These are phyloP conservation scores for Acanthoscelides obtectus DNA, from an alignment of 2,888 invertebrate species.

Conservation along the genomic window DNA sequence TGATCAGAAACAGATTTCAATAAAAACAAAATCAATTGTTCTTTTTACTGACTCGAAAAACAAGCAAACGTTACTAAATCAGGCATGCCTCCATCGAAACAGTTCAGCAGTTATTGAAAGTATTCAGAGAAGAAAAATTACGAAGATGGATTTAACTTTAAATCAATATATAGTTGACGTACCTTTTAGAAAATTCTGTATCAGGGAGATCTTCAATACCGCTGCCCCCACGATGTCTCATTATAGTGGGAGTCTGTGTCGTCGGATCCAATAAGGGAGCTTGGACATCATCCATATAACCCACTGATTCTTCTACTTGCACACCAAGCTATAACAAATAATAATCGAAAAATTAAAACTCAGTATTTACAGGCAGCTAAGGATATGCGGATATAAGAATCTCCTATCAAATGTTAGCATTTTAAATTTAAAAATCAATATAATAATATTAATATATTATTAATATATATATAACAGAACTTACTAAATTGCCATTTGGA, in stretches of 20 bases:
- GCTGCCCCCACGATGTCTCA: slow-evolving; percentile 39
- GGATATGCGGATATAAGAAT: no score
- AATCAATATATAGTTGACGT: neutral
- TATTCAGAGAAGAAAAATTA: neutral
- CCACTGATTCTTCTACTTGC: slow-evolving; percentile 2
- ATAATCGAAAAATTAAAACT: neutral
- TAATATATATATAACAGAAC: slow-evolving; percentile 27
- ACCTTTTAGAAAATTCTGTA: slow-evolving; percentile 37
- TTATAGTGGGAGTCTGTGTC: slow-evolving; percentile 31
- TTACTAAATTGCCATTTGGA: slow-evolving; percentile 52
- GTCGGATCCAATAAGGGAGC: slow-evolving; percentile 44
- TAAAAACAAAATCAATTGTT: no score
- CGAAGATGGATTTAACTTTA: neutral
- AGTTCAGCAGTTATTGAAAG: no score
- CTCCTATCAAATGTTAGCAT: no score
- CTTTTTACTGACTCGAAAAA: no score
- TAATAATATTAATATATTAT: no score
- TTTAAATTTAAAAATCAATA: no score
- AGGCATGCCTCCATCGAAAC: no score
- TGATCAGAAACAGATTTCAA: no score
- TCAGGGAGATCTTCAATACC: slow-evolving; percentile 41
- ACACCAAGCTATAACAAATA: neutral
- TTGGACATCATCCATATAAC: slow-evolving; percentile 43
- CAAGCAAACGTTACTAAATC: no score
- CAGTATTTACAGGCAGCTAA: slow-evolving; percentile 29